A percentile compares a stretch with the other conserved stretches of the same genome.
These are phyloP conservation scores for Oscheius sp. DNA, from an alignment of 2,888 invertebrate genomes.

Conservation along the genomic window DNA sequence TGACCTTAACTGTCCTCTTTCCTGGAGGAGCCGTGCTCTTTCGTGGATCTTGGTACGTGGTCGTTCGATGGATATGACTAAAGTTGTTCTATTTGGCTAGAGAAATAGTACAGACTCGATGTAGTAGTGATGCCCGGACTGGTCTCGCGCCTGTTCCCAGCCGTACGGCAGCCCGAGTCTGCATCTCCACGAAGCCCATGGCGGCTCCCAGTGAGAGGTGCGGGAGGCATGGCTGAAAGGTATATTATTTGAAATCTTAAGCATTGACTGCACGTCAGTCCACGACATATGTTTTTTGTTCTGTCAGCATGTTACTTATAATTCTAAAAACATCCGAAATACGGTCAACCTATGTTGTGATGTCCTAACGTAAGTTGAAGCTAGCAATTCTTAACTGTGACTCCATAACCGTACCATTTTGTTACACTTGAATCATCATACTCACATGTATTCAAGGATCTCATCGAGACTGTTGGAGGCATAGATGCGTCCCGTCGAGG, in stretches of 20 bases:
- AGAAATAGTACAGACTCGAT: conserved; percentile 83
- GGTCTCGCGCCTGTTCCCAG: conserved; percentile 88
- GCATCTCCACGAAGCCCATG: conserved; percentile 85
- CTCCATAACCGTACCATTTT: background rate
- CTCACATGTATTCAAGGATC: conserved; percentile 53
- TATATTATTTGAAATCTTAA: background rate
- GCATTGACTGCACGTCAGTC: background rate
- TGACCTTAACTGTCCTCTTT: conserved; percentile 42
- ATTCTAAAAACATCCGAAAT: no score
- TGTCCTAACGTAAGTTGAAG: no score
- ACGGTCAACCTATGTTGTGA: no score
- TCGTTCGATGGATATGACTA: conserved; percentile 84
- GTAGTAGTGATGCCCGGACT: conserved; percentile 86
- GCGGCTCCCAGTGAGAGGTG: conserved; percentile 82
- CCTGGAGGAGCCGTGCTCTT: conserved; percentile 52
- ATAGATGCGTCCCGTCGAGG: conserved; percentile 39
- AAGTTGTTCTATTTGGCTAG: conserved; percentile 43
- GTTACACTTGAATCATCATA: background rate
- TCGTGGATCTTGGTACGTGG: conserved; percentile 88
- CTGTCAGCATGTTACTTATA: no score
- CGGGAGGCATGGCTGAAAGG: conserved; percentile 62
- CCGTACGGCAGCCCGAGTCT: conserved; percentile 83
- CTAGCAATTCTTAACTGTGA: no score
- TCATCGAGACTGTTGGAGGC: conserved; percentile 57
- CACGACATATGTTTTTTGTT: no score